phyloP scores from a whole-genome alignment of 2,797 vertebrate genomes.

The Aphelocoma californica region DNA sequence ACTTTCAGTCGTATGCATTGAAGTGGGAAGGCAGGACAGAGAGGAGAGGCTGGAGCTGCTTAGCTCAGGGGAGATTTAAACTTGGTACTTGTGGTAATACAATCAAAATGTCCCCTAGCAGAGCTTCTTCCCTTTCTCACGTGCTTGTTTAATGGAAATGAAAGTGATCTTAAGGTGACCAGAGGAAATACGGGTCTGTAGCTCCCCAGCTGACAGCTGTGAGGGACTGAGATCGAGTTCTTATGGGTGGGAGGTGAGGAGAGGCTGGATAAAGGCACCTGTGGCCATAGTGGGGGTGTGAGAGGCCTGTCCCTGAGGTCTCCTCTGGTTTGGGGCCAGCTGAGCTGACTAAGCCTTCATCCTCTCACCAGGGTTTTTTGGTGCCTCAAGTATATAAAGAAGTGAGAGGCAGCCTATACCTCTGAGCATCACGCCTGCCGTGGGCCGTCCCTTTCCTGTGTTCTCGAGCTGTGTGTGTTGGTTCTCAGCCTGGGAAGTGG shows the following conservation, averaged over 20 bases:
- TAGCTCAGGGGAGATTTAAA: neutral
- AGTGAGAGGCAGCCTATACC: neutral
- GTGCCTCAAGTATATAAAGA: fast-evolving
- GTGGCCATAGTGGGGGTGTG: fast-evolving
- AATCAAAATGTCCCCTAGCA: neutral
- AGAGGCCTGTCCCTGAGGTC: neutral
- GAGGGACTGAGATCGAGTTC: fast-evolving
- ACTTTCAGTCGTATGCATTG: fast-evolving
- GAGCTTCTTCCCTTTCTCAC: neutral
- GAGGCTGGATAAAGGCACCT: neutral
- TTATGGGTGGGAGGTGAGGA: neutral
- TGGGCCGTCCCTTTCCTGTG: fast-evolving
- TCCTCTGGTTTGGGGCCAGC: neutral
- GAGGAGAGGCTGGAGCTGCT: neutral
- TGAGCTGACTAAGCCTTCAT: neutral
- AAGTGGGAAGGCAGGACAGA: neutral
- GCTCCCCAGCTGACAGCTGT: neutral
- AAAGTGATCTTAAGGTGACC: neutral
- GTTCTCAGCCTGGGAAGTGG: neutral
- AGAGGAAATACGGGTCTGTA: neutral
- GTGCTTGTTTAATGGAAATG: neutral
- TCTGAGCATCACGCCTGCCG: fast-evolving
- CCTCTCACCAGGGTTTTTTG: neutral
- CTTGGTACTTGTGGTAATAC: too few species aligned
- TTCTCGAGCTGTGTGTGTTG: fast-evolving